Conservation (phyloP, 2,113 vertebrate species). For the Echinops telfairi region DNA sequence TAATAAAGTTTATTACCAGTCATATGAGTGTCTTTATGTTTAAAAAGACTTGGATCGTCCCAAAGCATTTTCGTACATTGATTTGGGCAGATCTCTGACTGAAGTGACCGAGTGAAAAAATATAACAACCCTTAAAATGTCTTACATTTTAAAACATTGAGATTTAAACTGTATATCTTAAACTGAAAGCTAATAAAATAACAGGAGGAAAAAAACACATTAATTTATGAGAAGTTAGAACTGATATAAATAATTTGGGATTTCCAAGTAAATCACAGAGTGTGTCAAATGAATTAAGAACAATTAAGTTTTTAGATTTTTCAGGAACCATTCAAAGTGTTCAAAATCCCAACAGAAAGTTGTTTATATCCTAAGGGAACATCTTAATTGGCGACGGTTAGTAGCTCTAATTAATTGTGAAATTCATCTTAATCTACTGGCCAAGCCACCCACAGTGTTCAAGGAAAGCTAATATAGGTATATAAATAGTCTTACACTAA, state of each 20-base stretch:
- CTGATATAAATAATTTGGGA: conserved; percentile 37
- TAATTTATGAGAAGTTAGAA: conserved; percentile 26
- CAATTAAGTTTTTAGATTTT: conserved; percentile 59
- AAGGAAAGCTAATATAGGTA: conserved; percentile 56
- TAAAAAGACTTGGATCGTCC: background rate
- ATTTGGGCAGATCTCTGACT: conserved; percentile 13
- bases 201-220: background rate
- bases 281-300: conserved; percentile 59
- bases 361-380: conserved; percentile 59
- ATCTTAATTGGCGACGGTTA: conserved; percentile 64
- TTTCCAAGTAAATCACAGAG: conserved; percentile 46
- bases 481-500: background rate
- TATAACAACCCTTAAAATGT: background rate
- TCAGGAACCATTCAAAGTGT: conserved; percentile 21
- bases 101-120: background rate
- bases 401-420: conserved; percentile 65
- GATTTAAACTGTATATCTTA: conserved; percentile 62
- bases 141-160: background rate
- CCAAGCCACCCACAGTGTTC: conserved; percentile 39
- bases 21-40: background rate
- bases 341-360: conserved; percentile 65
- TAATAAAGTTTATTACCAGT: background rate
- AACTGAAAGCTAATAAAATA: background rate
- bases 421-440: conserved; percentile 68
- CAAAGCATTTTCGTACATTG: background rate